Evolutionary conservation across 2,888 invertebrate genomes (phyloP), one percentile per base, ranked within the genome.

Genomic region (Synergus gifuensis): DNA sequence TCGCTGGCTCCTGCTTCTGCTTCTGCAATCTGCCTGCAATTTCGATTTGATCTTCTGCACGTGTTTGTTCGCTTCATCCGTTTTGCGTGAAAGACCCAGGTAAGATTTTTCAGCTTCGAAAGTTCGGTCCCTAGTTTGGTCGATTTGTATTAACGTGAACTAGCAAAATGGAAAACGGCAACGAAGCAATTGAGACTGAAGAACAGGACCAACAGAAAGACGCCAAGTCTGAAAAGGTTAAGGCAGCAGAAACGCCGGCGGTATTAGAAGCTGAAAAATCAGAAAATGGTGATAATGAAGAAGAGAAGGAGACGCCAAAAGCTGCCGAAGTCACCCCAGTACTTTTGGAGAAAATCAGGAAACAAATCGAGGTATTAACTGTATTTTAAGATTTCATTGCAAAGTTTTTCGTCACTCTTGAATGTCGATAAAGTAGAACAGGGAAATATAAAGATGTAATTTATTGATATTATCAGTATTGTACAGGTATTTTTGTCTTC

Each of bases 331-430:
- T 54, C n/a, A 62, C 81, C n/a, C 66, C 76, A 46, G 88, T 89
- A 76, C 83, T 91, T 18, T 79, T 89, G 44, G 82, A 84, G 14
- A 88, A 87, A 80, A 88, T 91, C 16, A 89, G 85, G 58, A 81
- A 84, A 60, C 86, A 86, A 83, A 76, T 86, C 36, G 86, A 86
- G 81, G 86, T 86, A 83, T 69, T 67, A 3, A 9, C 54, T 58
- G 66, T 60, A n/a, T 62, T 63, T 73, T 54, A 22, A 3, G 28
- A 69, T 69, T 66, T 28, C 22, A 49, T 11, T 14, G 28, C 16
- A 40, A n/a, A 7, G 54, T 54, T 54, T 54, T n/a, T 54, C 49
- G 9, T 54, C 8, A 12, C 60, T 4, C 60, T 60, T 62, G 14
- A 14, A 7, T 62, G 62, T 62, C 14, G 28, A 14, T 28, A 62